Evolutionary conservation across 2,113 vertebrate genomes (phyloP).

Genomic region (Brachypodius melanocephalos): DNA sequence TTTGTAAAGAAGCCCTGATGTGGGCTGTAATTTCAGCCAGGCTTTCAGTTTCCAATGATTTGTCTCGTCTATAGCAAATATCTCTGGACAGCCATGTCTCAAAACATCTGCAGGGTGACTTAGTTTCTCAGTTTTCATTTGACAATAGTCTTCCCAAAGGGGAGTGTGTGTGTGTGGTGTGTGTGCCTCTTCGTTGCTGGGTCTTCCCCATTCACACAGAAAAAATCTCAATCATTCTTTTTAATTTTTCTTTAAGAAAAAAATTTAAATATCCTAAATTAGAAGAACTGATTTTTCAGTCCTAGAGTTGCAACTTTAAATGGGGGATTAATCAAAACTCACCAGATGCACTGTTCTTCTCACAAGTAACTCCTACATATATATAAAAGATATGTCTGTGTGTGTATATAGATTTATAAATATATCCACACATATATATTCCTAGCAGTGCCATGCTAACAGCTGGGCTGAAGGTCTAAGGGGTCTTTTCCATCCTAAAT

Average conservation of each 20-base stretch:
- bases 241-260: not conserved
- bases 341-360: not conserved
- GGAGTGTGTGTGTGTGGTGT: too few relatives aligned
- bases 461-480: not conserved
- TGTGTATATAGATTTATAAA: not conserved
- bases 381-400: fast-evolving
- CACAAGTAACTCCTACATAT: not conserved
- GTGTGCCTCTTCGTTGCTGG: not conserved
- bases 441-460: not conserved
- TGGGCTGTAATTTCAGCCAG: not conserved
- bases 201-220: not conserved
- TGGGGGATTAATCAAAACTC: not conserved
- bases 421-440: not conserved
- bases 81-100: not conserved
- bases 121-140: not conserved
- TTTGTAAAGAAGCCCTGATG: not conserved
- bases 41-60: not conserved
- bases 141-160: not conserved
- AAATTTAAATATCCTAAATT: not conserved
- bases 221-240: not conserved
- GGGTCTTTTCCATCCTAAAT: not conserved
- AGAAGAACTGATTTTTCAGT: not conserved
- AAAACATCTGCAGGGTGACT: not conserved
- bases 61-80: not conserved
- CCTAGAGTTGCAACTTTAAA: not conserved